phyloP scores from a whole-genome alignment of 2,888 invertebrate species.

The Tachystola acroxantha region DNA sequence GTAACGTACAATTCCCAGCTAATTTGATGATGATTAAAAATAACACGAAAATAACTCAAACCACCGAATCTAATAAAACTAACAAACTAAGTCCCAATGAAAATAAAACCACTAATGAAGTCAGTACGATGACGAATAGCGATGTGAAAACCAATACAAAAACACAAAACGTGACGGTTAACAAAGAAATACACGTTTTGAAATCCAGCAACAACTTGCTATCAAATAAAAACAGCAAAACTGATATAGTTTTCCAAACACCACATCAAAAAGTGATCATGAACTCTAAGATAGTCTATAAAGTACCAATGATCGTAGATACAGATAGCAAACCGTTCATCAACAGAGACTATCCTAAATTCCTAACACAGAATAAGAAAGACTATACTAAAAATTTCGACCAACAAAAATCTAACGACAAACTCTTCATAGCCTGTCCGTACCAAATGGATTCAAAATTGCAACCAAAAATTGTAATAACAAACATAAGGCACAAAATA shows the following conservation, averaged over 20 bases:
- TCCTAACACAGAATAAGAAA: slow-evolving; percentile 32
- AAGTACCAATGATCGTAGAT: slow-evolving; percentile 60
- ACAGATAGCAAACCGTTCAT: slow-evolving; percentile 39
- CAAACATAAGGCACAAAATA: slow-evolving; percentile 49
- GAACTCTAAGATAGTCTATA: slow-evolving; percentile 61
- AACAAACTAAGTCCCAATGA: slow-evolving; percentile 39
- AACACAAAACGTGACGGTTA: slow-evolving; percentile 25
- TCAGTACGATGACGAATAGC: slow-evolving; percentile 14
- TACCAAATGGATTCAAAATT: slow-evolving; percentile 59
- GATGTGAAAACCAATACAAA: slow-evolving; percentile 23
- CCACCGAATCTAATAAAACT: slow-evolving; percentile 31
- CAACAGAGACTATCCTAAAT: slow-evolving; percentile 40
- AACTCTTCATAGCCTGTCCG: slow-evolving; percentile 55
- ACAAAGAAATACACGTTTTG: slow-evolving; percentile 49
- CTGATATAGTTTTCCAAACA: slow-evolving; percentile 47
- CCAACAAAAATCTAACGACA: slow-evolving; percentile 45
- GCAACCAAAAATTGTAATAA: slow-evolving; percentile 59
- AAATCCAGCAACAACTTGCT: slow-evolving; percentile 50
- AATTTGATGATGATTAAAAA: slow-evolving; percentile 70
- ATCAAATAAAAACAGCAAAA: slow-evolving; percentile 42
- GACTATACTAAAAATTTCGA: slow-evolving; percentile 42
- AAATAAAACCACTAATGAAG: slow-evolving; percentile 37
- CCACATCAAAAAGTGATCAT: slow-evolving; percentile 54
- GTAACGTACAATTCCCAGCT: slow-evolving; percentile 65
- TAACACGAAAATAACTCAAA: slow-evolving; percentile 40